Evolutionary conservation across 2,797 vertebrate genomes (phyloP), one percentile per base, ranked within the genome.

Genomic region (Peromyscus aztecus): DNA sequence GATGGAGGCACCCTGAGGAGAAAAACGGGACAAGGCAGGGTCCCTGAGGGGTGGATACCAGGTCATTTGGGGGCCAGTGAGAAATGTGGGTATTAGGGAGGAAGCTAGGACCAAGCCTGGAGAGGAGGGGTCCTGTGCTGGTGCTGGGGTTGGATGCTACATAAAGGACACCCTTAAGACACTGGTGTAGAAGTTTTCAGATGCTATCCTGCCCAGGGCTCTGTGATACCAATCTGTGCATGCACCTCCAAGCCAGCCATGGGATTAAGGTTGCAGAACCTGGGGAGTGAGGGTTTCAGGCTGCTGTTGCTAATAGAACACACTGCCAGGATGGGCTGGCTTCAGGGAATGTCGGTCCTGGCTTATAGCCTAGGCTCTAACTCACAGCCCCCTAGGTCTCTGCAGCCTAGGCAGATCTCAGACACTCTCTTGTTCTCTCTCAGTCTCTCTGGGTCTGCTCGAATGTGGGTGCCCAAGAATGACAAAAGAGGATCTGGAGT

Each of bases 281-380:
- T 4, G 37, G 9, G 29, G 11, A 24, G 14, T 2, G 6, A 57
- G 27, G 49, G 40, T 27, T 23, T 69, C 34, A 6, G 92, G 96
- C 98, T 99, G 98, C 97, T 98, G 98, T 98, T 98, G 98, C 99
- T 98, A 98, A 98, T 97, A 98, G 98, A 98, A 98, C 99, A 99
- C 98, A 99, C 98, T 99, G 96, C 95, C 98, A 98, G 98, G 96
- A 57, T 67, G 96, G 98, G 98, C 99, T 99, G 99, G 99, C 98
- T 98, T 99, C 99, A 98, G 98, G 98, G 98, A 98, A 97, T 97
- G 98, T 94, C 98, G 98, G 98, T 97, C 98, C 98, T 98, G 98
- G 98, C 98, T 98, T 63, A 97, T 92, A 98, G 98, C 98, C 96
- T 98, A 97, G 98, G 98, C 94, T 98, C 98, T 11, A 24, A 71